Percentiles rank a stretch among this genome's conserved stretches.
Conservation (phyloP, 2,797 vertebrate genomes). For the Pygocentrus nattereri region DNA sequence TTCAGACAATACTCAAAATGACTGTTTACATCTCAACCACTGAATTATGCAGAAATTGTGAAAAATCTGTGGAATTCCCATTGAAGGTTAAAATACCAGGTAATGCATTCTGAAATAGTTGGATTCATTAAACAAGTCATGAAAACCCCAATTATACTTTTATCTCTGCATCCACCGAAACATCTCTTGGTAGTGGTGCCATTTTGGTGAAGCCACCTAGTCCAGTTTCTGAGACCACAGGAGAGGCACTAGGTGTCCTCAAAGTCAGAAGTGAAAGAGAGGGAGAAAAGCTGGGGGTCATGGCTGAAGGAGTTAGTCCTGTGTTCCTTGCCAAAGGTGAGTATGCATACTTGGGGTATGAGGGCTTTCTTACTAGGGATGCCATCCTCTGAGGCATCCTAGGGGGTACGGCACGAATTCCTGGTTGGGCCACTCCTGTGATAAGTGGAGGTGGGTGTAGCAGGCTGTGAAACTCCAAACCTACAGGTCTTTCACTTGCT, state of each 20-base stretch:
- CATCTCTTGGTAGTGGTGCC: conserved; percentile 72
- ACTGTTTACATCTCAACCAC: no score
- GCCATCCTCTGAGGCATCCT: conserved; percentile 73
- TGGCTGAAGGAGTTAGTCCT: conserved; percentile 79
- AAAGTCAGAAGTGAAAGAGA: conserved; percentile 85
- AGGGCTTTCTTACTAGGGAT: conserved; percentile 69
- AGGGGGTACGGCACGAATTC: conserved; percentile 86
- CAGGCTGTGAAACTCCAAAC: conserved; percentile 77
- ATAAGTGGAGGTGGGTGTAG: conserved; percentile 89
- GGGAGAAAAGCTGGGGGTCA: conserved; percentile 88
- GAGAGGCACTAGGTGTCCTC: conserved; percentile 81
- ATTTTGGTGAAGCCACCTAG: conserved; percentile 71
- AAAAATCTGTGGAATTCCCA: no score
- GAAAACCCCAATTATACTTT: conserved; percentile 74
- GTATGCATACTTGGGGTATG: conserved; percentile 76
- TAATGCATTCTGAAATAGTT: neutral
- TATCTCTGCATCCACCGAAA: conserved; percentile 80
- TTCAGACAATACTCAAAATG: no score
- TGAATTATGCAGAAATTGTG: no score
- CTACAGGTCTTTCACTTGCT: conserved; percentile 71
- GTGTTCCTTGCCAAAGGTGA: conserved; percentile 78
- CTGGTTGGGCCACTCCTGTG: conserved; percentile 88
- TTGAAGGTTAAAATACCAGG: neutral
- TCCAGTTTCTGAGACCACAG: conserved; percentile 76
- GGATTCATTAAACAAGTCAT: conserved; percentile 4